Conservation (phyloP, 1,140 invertebrate genomes). For the Neodiprion lecontei region DNA sequence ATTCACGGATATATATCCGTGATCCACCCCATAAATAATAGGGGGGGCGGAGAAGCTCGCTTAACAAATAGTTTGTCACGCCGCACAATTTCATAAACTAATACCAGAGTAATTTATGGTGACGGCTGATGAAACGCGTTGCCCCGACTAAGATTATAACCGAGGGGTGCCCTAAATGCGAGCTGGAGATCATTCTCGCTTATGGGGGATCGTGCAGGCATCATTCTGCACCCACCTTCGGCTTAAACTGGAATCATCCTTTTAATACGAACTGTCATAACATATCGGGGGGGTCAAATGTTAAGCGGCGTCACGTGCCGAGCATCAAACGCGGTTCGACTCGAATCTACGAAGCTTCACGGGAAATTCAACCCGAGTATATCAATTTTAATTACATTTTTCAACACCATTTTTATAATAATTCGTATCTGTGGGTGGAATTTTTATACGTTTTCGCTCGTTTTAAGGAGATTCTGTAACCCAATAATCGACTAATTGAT, state of each 20-base stretch:
- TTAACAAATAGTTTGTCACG: constrained; percentile 40
- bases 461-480: no score
- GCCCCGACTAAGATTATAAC: neutral
- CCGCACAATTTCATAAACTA: constrained; percentile 42
- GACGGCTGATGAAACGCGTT: constrained; percentile 15
- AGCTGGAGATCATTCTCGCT: neutral
- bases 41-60: neutral
- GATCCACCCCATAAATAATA: constrained; percentile 14
- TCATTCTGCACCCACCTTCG: neutral
- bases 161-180: neutral
- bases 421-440: no score
- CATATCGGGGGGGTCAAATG: constrained; percentile 14
- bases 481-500: no score
- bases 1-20: constrained; percentile 28
- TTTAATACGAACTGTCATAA: constrained; percentile 12
- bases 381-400: no score
- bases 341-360: neutral
- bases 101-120: constrained; percentile 45
- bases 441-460: no score
- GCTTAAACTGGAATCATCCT: neutral
- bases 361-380: no score
- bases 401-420: no score
- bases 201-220: neutral
- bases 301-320: constrained; percentile 15
- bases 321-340: neutral